Base-by-base conservation (phyloP, 2,888 invertebrate genomes). In the Carabus problematicus region DNA sequence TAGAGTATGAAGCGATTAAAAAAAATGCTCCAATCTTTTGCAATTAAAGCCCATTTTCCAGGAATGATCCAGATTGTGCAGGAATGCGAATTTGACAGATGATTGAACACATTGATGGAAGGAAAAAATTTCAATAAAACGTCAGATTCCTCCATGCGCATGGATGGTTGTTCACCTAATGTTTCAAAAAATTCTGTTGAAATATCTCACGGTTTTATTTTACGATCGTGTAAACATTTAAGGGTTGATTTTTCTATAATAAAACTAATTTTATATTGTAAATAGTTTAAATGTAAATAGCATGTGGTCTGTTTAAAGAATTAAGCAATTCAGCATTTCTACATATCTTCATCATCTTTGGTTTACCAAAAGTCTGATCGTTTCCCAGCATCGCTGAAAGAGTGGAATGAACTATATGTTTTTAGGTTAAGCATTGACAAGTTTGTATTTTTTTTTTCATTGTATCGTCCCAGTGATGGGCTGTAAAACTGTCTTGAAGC, bases 401-500 rank as follows among this genome's bases (percentile, higher is more conserved):
- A 29, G 45, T 14, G 59, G 56, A 55, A 60, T 60, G 60, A 43
- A 43, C 60, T 60, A 60, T 60, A 43, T 60, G 60, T 60, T 59
- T 41, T 59, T 41, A n/a, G 42, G 59, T 59, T 59, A 59, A 43
- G 41, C 43, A 60, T 42, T 45, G 62, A 62, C 9, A 29, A 29
- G 19, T 56, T 29, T 43, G 19, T 42, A 41, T 9, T 18, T 52
- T 14, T 52, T 14, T 52, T 14, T 52, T 14, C 49, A 49, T 49
- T 47, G 40, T 62, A 52, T 12, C 49, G 49, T 9, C 54, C 29
- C 42, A 16, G 29, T 29, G 29, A 29, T 29, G 29, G 29, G 54
- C 42, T 63, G 63, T 63, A 63, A 63, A 63, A 63, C 63, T 63
- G 63, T 63, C 63, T 52, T 54, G 18, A 8, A 14, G 9, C 54